These are phyloP conservation scores for Semicossyphus pulcher DNA, from an alignment of 2,113 vertebrate genomes.

Conservation along the genomic window DNA sequence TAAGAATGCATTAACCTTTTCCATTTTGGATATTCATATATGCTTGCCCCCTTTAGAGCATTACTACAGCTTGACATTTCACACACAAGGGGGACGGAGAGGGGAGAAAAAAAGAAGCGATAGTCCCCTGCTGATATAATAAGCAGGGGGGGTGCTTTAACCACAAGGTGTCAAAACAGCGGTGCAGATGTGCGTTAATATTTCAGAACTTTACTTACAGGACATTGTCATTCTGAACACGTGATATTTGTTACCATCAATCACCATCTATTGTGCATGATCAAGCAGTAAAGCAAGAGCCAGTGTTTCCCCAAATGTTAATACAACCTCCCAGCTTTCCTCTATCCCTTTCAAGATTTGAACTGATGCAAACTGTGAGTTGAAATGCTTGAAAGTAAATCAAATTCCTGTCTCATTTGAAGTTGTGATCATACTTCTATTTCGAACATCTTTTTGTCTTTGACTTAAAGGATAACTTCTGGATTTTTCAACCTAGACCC, in stretches of 20 bases:
- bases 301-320: too few species aligned
- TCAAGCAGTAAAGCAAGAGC: too few species aligned
- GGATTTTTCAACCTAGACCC: too few species aligned
- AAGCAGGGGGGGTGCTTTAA: conserved; percentile 16
- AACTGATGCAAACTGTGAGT: conserved; percentile 23
- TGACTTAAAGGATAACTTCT: too few species aligned
- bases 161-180: conserved; percentile 26
- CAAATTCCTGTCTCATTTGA: not conserved
- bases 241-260: conserved; percentile 39
- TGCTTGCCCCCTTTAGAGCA: conserved; percentile 42
- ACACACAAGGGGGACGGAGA: conserved; percentile 21
- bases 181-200: conserved; percentile 55
- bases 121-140: conserved; percentile 45
- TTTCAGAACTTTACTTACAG: conserved; percentile 47
- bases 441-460: not conserved
- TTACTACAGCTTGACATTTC: conserved; percentile 69
- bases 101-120: not conserved
- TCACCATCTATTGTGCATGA: conserved; percentile 35
- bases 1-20: conserved; percentile 78
- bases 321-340: not conserved
- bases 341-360: not conserved
- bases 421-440: not conserved
- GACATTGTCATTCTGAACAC: conserved; percentile 3
- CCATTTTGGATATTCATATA: conserved; percentile 41
- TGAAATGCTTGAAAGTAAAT: not conserved